These are phyloP conservation scores for Oligia latruncula DNA, from an alignment of 2,888 invertebrate genomes.

Conservation along the genomic window DNA sequence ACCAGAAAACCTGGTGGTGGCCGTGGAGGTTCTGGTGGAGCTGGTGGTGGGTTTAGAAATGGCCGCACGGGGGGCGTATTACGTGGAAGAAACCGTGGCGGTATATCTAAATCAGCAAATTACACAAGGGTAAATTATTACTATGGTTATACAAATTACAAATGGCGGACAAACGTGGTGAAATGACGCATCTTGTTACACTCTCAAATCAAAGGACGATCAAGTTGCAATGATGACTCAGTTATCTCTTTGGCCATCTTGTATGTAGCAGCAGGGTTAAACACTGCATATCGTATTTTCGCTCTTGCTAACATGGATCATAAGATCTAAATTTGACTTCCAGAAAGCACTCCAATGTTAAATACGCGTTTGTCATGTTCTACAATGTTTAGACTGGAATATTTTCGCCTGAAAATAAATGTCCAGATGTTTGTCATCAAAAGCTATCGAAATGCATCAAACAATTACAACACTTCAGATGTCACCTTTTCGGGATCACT, in stretches of 20 bases:
- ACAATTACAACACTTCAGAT: constrained; percentile 40
- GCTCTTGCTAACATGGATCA: constrained; percentile 46
- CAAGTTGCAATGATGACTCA: constrained; percentile 50
- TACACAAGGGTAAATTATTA: constrained; percentile 92
- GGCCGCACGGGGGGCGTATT: constrained; percentile 90
- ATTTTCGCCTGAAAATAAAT: constrained; percentile 33
- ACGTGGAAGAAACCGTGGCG: constrained; percentile 93
- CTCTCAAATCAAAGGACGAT: constrained; percentile 42
- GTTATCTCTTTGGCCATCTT: constrained; percentile 61
- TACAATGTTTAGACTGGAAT: constrained; percentile 46
- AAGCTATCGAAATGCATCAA: constrained; percentile 49
- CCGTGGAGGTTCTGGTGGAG: constrained; percentile 67
- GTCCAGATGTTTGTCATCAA: constrained; percentile 47
- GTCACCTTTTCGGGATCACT: constrained; percentile 55
- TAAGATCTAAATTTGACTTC: constrained; percentile 57
- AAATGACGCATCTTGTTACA: constrained; percentile 79
- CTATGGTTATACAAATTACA: constrained; percentile 83
- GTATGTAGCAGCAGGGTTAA: constrained; percentile 52
- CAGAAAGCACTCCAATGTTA: constrained; percentile 39
- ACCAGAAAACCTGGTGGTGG: constrained; percentile 84
- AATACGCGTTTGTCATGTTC: constrained; percentile 44
- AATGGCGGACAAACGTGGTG: constrained; percentile 86
- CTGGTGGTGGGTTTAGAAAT: constrained; percentile 86
- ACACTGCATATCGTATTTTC: constrained; percentile 51
- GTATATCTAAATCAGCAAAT: constrained; percentile 91